These are phyloP conservation scores for Napeogenes sylphis DNA, from an alignment of 2,888 invertebrate genomes.

Conservation along the genomic window DNA sequence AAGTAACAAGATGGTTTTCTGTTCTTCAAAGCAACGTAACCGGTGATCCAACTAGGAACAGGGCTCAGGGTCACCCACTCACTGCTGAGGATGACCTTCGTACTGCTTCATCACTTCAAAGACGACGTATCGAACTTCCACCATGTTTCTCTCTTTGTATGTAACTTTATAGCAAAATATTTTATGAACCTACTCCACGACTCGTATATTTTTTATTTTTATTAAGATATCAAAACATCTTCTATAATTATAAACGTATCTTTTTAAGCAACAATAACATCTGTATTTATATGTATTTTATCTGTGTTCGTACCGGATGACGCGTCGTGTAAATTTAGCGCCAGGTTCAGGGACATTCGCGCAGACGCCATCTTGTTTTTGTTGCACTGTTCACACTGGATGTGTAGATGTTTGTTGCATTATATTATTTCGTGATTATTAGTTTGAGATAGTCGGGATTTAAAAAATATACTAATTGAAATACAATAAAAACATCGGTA, in stretches of 20 bases:
- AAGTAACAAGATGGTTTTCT: too few species aligned
- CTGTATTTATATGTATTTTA: constrained; percentile 24
- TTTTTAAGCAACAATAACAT: neutral
- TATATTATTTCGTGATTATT: constrained; percentile 19
- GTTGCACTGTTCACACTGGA: constrained; percentile 41
- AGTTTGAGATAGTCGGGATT: neutral
- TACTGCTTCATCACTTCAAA: constrained; percentile 44
- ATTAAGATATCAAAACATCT: too few species aligned
- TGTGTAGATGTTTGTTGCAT: constrained; percentile 23
- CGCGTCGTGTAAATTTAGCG: constrained; percentile 71
- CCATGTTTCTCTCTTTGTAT: too few species aligned
- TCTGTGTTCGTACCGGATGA: constrained; percentile 60
- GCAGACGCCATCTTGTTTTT: constrained; percentile 59
- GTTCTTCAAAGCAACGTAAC: neutral
- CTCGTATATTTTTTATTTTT: too few species aligned
- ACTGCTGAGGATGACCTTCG: constrained; percentile 54
- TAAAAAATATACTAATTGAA: neutral
- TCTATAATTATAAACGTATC: too few species aligned
- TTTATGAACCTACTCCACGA: too few species aligned
- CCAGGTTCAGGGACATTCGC: constrained; percentile 68
- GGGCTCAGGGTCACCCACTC: constrained; percentile 40
- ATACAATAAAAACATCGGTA: too few species aligned
- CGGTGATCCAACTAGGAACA: constrained; percentile 36
- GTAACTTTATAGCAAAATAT: too few species aligned
- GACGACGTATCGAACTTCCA: neutral